Base-by-base conservation (phyloP, 2,113 vertebrate genomes). In the Polyodon spathula region DNA sequence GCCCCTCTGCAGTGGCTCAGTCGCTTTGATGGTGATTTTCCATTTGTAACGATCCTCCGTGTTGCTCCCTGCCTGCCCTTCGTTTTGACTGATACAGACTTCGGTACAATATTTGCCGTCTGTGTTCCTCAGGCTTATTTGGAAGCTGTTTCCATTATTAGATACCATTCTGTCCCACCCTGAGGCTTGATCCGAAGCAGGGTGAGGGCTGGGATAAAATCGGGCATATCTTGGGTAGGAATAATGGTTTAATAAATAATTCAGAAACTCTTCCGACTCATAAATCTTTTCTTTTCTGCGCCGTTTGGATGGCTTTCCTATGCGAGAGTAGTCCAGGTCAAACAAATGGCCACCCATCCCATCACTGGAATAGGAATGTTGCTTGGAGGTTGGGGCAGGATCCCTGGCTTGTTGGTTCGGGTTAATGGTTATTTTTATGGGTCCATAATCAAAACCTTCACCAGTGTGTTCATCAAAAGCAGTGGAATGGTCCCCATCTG, bases 181-280 rank as follows among this genome's bases (percentile, higher is more conserved):
- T 60, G 56, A 65, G n/a, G 61, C 53, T 44, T 40, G 69, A 0
- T 0, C 43, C 5, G n/a, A 10, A 1, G 55, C 1, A 8, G 12
- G 1, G 51, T 66, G 73, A 43, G 72, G 62, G 60, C 78, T 68
- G n/a, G 78, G 58, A 69, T 66, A 84, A 63, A 81, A 58, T 8
- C 78, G 80, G 14, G 75, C 66, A 37, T 82, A 83, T 40, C 65
- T 46, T 17, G 86, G 81, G 52, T 74, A 70, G 54, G 76, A 77
- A 48, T 88, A 87, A 58, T 86, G 80, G 72, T 90, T 88, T 16
- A 89, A 65, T 46, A 89, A 71, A 62, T 88, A 90, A 71, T 85
- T 59, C 62, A 87, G 80, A 66, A 90, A 88, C 69, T 88, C 84
- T 64, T 88, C 85, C 0, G 83, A 87, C 71, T 89, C 86, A 39